Conservation (phyloP, 2,888 invertebrate genomes). For the Andrena camellia region DNA sequence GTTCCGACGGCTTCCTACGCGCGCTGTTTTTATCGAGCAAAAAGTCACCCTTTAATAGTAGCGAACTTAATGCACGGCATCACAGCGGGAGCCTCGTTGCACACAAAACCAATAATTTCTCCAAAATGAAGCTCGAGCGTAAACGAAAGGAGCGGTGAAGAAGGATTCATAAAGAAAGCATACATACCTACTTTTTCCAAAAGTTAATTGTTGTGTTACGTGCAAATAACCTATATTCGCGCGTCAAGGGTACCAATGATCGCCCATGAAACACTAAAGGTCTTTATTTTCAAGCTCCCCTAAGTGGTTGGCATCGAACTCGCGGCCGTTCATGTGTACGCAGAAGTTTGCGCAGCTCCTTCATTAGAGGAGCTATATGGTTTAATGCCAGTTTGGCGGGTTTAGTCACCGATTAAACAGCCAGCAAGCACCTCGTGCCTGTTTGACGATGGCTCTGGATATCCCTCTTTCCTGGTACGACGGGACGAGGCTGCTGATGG, state of each 20-base stretch:
- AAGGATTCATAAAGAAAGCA: constrained; percentile 3
- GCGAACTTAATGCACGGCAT: background rate
- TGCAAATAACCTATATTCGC: constrained; percentile 19
- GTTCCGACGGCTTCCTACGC: background rate
- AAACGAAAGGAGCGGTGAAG: background rate
- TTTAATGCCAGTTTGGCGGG: constrained; percentile 58
- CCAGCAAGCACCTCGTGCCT: constrained; percentile 41
- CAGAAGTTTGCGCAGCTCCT: constrained; percentile 42
- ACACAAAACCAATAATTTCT: constrained; percentile 13
- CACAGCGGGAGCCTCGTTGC: background rate
- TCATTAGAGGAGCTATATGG: constrained; percentile 43
- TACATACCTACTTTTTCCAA: background rate
- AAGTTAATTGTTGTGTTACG: constrained; percentile 7
- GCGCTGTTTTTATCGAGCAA: background rate
- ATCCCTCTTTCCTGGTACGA: constrained; percentile 68
- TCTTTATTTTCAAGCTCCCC: constrained; percentile 28
- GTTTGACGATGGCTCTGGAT: constrained; percentile 40
- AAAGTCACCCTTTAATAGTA: background rate
- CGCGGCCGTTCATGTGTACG: constrained; percentile 10
- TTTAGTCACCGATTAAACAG: constrained; percentile 72
- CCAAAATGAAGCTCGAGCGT: background rate
- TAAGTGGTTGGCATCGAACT: background rate
- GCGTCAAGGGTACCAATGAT: constrained; percentile 44
- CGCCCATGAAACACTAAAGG: constrained; percentile 44
- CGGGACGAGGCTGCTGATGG: constrained; percentile 46